phyloP scores from a whole-genome alignment of 1,140 invertebrate genomes.

The Papilio polyxenes region DNA sequence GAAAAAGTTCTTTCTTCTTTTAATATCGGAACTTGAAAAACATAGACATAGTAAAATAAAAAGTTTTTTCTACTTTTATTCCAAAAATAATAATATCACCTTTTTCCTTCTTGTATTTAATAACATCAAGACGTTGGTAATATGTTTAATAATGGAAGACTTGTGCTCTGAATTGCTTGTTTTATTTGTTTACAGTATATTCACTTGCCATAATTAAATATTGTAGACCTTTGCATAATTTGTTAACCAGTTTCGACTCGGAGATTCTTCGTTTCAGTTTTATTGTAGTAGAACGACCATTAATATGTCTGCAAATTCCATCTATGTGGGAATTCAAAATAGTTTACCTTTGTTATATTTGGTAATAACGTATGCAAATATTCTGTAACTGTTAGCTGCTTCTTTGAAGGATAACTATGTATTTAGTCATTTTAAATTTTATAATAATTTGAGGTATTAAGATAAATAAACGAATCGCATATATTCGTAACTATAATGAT shows the following conservation, averaged over 20 bases:
- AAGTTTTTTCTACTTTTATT: background rate
- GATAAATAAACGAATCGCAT: background rate
- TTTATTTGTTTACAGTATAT: background rate
- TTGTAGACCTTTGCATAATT: constrained; percentile 34
- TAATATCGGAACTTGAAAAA: background rate
- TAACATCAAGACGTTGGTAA: background rate
- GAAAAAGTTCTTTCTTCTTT: background rate
- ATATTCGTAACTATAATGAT: background rate
- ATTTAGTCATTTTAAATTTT: background rate
- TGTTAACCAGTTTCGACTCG: constrained; percentile 36
- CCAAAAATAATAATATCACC: background rate
- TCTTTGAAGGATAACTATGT: background rate
- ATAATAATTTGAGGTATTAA: background rate
- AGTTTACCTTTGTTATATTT: constrained; percentile 32
- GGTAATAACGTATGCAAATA: constrained; percentile 36
- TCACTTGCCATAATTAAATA: background rate
- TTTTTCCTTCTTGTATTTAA: background rate
- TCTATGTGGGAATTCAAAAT: constrained; percentile 48
- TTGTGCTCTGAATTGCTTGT: background rate
- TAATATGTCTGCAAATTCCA: constrained; percentile 57
- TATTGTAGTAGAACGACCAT: constrained; percentile 48
- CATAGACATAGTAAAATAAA: background rate
- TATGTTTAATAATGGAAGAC: background rate
- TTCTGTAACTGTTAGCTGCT: background rate
- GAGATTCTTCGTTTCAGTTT: constrained; percentile 42